These are phyloP conservation scores for Trissolcus brochymenae DNA, from an alignment of 2,888 invertebrate species.

Conservation along the genomic window DNA sequence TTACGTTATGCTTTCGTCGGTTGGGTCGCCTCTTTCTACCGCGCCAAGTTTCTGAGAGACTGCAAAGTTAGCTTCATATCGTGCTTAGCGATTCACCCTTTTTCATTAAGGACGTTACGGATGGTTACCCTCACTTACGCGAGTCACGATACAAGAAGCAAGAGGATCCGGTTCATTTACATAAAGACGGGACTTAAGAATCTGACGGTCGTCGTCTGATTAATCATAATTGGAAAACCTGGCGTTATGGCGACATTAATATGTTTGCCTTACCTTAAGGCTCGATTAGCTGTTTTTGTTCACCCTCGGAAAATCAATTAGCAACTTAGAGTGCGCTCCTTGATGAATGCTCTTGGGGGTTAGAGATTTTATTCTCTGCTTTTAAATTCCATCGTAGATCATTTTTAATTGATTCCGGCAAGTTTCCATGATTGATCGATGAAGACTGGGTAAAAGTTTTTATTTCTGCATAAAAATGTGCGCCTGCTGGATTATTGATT, in stretches of 20 bases:
- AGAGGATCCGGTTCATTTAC: slow-evolving; percentile 51
- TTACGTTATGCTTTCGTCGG: not conserved
- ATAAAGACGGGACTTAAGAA: slow-evolving; percentile 52
- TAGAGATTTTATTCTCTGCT: not conserved
- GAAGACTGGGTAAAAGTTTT: no score
- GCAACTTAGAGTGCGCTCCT: slow-evolving; percentile 14
- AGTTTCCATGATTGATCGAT: no score
- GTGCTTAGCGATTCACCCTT: slow-evolving; percentile 68
- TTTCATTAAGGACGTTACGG: slow-evolving; percentile 70
- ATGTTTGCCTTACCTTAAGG: slow-evolving; percentile 21
- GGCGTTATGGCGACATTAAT: slow-evolving; percentile 19
- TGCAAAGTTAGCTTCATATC: slow-evolving; percentile 61
- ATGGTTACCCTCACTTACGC: slow-evolving; percentile 62
- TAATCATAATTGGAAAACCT: slow-evolving; percentile 44
- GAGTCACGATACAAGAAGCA: slow-evolving; percentile 43
- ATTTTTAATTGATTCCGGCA: not conserved
- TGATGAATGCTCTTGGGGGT: slow-evolving; percentile 14
- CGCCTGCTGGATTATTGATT: no score
- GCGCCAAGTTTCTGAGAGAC: slow-evolving; percentile 45
- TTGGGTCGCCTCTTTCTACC: not conserved
- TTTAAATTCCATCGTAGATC: slow-evolving; percentile 4
- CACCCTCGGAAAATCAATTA: slow-evolving; percentile 31
- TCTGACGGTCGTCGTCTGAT: slow-evolving; percentile 37
- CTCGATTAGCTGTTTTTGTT: no score
- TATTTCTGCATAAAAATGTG: no score